Evolutionary conservation across 2,888 invertebrate genomes (phyloP).

Genomic region (Andrena camellia): DNA sequence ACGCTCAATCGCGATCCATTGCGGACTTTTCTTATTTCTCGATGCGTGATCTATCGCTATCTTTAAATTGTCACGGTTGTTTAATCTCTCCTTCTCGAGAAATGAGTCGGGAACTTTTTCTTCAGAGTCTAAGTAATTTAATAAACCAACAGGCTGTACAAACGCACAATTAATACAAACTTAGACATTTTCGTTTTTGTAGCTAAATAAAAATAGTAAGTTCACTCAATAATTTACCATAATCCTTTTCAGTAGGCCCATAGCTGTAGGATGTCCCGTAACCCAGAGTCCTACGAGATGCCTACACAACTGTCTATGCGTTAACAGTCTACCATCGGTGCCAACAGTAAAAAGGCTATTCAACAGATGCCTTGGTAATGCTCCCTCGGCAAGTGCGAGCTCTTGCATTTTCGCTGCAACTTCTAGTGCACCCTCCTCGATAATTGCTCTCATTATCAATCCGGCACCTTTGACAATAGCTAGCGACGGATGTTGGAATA

Average conservation of each 20-base stretch:
- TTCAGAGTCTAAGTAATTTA: conserved; percentile 94
- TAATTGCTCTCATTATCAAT: conserved; percentile 97
- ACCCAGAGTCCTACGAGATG: conserved; percentile 98
- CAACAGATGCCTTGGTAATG: conserved; percentile 96
- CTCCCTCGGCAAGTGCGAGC: conserved; percentile 97
- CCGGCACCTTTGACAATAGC: conserved; percentile 99
- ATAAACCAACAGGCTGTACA: conserved; percentile 94
- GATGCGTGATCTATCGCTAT: conserved; percentile 94
- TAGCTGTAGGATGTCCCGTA: conserved; percentile 96
- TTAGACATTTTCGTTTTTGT: conserved; percentile 41
- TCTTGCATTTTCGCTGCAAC: conserved; percentile 98
- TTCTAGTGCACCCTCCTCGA: conserved; percentile 98
- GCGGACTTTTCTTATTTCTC: conserved; percentile 89
- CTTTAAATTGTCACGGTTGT: conserved; percentile 97
- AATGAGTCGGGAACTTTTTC: conserved; percentile 93
- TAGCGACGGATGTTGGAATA: conserved; percentile 98
- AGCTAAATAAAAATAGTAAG: conserved; percentile 44
- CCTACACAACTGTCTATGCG: conserved; percentile 96
- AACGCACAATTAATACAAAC: conserved; percentile 53
- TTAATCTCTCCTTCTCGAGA: conserved; percentile 89
- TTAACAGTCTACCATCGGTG: conserved; percentile 92
- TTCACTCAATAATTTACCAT: conserved; percentile 88
- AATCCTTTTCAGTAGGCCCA: conserved; percentile 93
- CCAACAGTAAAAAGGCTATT: conserved; percentile 95
- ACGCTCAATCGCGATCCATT: conserved; percentile 90